Evolutionary conservation across 2,888 invertebrate species (phyloP).

Genomic region (Ptychoptera albimana): DNA sequence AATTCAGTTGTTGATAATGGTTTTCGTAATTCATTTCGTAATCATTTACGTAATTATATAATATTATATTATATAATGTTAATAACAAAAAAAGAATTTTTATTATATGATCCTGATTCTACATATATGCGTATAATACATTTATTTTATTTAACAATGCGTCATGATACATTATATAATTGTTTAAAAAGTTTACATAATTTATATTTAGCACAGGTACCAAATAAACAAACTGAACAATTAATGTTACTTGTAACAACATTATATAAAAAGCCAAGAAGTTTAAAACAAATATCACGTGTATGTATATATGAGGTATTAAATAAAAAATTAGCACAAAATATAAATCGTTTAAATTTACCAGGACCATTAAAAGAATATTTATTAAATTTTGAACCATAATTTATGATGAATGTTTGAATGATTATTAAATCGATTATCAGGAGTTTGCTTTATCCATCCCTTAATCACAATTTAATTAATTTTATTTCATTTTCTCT

Average conservation of each 20-base stretch:
- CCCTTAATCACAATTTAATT: no score
- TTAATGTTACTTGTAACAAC: conserved; percentile 44
- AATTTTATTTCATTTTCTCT: no score
- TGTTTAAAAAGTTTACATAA: conserved; percentile 51
- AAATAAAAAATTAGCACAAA: conserved; percentile 43
- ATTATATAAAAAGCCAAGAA: conserved; percentile 47
- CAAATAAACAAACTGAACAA: conserved; percentile 43
- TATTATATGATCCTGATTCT: conserved; percentile 42
- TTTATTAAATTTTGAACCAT: conserved; percentile 45
- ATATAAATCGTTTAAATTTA: conserved; percentile 47
- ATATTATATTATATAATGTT: conserved; percentile 55
- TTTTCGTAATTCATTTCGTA: conserved; percentile 31
- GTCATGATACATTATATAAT: conserved; percentile 47
- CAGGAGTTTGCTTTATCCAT: no score
- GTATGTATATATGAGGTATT: conserved; percentile 52
- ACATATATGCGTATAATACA: conserved; percentile 48
- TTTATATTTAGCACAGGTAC: conserved; percentile 44
- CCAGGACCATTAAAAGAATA: conserved; percentile 53
- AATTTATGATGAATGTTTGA: conserved; percentile 14
- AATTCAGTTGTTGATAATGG: conserved; percentile 18
- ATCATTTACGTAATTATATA: conserved; percentile 34
- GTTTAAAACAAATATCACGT: conserved; percentile 54
- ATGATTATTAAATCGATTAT: no score
- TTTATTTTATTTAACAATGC: conserved; percentile 49
- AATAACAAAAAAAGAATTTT: conserved; percentile 47